Evolutionary conservation across 2,797 vertebrate genomes (phyloP), one percentile per base, ranked within the genome.

Genomic region (Mycteria americana): DNA sequence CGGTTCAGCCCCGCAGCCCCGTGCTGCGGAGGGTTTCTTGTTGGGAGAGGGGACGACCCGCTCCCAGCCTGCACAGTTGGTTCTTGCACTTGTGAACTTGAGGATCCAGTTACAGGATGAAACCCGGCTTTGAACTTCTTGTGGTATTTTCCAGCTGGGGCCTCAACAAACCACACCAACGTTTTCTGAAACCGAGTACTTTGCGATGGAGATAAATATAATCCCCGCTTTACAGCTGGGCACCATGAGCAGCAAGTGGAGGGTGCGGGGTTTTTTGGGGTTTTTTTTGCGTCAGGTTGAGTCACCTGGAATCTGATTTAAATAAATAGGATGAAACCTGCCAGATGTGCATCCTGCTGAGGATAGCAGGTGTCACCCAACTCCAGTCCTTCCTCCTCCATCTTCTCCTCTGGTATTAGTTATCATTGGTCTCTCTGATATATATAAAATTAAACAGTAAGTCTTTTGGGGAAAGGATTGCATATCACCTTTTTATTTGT

Each of bases 131-230:
- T 97, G 92, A 97, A 96, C 85, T 90, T 91, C 95, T 93, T 12
- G 85, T 92, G 96, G 95, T 95, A 92, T 97, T 96, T 81, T 70
- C 88, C 95, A 95, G 88, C 93, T 94, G 87, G 94, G 77, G 77
- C 93, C 85, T 86, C 53, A 1, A 56, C 87, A 86, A 75, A 81
- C 59, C 65, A 0, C 81, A 86, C 43, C n/a, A 2, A 6, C 2
- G 6, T 76, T 86, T 88, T 68, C 82, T 84, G 88, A 85, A 85
- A 76, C 76, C 7, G 5, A 89, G 45, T 13, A 12, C 73, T 86
- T 63, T 3, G 31, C 0, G 1, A 5, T 27, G 60, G 54, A 54
- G 84, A 92, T 85, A 83, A 64, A 96, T 93, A 70, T 65, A 87
- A 92, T 51, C 70, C 43, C 1, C 5, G 1, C 7, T 51, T 86